These are phyloP conservation scores for Encarsia formosa DNA, from an alignment of 2,888 invertebrate genomes.

Conservation along the genomic window DNA sequence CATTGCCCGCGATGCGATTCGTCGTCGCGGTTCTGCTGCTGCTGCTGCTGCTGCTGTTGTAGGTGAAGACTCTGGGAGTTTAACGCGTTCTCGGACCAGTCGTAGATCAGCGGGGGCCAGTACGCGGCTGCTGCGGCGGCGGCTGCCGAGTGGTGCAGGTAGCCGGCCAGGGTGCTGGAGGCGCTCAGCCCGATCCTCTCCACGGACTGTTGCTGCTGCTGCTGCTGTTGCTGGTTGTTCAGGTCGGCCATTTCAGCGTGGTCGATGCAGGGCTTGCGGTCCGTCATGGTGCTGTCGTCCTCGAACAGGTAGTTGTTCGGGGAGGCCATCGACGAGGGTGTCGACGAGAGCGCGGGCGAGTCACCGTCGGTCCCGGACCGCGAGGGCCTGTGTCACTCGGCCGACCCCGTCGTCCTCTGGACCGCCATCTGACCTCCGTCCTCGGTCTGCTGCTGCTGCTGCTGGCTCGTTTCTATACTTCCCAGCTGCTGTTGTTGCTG, in stretches of 20 bases:
- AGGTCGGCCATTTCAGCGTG: slow-evolving; percentile 21
- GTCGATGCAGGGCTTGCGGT: slow-evolving; percentile 40
- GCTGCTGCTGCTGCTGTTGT: slow-evolving; percentile 6
- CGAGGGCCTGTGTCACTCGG: slow-evolving; percentile 50
- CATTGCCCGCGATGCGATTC: slow-evolving; percentile 14
- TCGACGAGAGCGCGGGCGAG: slow-evolving; percentile 45
- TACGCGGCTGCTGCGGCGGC: slow-evolving; percentile 39
- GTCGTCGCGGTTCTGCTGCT: slow-evolving; percentile 5
- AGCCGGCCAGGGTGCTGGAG: slow-evolving; percentile 41
- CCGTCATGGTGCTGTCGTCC: slow-evolving; percentile 45
- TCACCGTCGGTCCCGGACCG: slow-evolving; percentile 47
- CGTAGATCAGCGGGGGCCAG: slow-evolving; percentile 46
- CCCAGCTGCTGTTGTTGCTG: slow-evolving; percentile 12
- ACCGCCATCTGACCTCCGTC: not conserved
- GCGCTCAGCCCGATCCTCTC: slow-evolving; percentile 27
- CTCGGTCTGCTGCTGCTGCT: slow-evolving; percentile 21
- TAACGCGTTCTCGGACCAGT: slow-evolving; percentile 40
- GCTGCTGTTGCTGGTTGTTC: slow-evolving; percentile 7
- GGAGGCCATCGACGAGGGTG: slow-evolving; percentile 46
- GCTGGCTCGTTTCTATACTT: slow-evolving; percentile 30
- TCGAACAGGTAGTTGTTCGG: slow-evolving; percentile 47
- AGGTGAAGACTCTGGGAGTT: not conserved
- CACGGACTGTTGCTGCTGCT: slow-evolving; percentile 33
- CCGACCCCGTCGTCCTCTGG: slow-evolving; percentile 11
- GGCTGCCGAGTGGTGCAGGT: slow-evolving; percentile 47